Evolutionary conservation across 2,888 invertebrate species (phyloP).

Genomic region (Saturnia pavonia): DNA sequence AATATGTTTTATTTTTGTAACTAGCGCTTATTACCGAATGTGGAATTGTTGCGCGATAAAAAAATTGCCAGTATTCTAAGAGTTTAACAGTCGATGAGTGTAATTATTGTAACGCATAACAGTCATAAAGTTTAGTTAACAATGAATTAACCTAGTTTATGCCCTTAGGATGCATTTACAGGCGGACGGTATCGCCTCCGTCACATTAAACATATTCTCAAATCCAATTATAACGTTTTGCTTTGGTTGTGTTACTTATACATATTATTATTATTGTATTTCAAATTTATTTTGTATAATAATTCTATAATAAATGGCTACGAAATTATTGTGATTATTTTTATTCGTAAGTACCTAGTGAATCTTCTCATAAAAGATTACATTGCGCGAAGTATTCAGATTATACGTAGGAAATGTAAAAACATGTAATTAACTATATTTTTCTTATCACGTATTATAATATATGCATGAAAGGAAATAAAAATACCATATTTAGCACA

Average conservation of each 20-base stretch:
- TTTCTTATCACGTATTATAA: too few relatives aligned
- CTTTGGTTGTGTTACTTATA: conserved; percentile 82
- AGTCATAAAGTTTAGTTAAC: conserved; percentile 57
- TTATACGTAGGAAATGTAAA: too few relatives aligned
- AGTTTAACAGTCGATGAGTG: conserved; percentile 67
- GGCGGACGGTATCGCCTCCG: conserved; percentile 51
- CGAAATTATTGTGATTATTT: conserved; percentile 46
- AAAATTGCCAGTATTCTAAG: conserved; percentile 55
- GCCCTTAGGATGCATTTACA: conserved; percentile 69
- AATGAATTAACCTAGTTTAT: conserved; percentile 55
- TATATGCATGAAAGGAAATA: too few relatives aligned
- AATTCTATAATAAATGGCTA: conserved; percentile 80
- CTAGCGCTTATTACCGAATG: not conserved
- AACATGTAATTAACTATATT: too few relatives aligned
- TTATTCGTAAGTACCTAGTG: conserved; percentile 4
- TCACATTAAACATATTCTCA: conserved; percentile 65
- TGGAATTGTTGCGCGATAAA: not conserved
- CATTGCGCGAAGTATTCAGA: not conserved
- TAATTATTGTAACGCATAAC: conserved; percentile 45
- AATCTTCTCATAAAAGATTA: too few relatives aligned
- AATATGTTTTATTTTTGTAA: conserved; percentile 17
- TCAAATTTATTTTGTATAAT: conserved; percentile 81
- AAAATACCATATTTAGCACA: too few relatives aligned
- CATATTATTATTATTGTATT: conserved; percentile 77
- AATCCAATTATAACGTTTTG: conserved; percentile 78